Evolutionary conservation across 2,797 vertebrate species (phyloP).

Genomic region (Xenops minutus): DNA sequence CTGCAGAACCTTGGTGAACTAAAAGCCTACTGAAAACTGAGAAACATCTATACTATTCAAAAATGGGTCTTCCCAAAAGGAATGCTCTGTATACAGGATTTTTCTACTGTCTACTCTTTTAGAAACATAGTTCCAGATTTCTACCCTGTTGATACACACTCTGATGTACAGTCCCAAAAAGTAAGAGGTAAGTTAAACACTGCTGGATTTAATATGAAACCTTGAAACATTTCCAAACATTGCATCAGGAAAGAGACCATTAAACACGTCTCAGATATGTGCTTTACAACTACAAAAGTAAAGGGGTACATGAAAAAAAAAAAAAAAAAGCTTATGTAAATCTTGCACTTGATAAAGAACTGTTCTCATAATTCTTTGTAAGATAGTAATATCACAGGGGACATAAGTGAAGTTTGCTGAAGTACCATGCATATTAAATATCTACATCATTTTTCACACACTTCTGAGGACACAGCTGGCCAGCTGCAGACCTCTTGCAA

Average conservation of each 20-base stretch:
- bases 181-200: not conserved
- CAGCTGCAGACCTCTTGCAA: not conserved
- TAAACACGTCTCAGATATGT: not conserved
- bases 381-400: not conserved
- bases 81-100: not conserved
- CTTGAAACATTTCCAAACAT: not conserved
- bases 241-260: not conserved
- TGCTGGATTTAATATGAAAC: not conserved
- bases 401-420: not conserved
- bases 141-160: not conserved
- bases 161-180: not conserved
- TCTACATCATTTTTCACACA: not conserved
- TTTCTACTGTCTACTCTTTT: not conserved
- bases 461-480: not conserved
- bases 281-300: not conserved
- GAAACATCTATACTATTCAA: not conserved
- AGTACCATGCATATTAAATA: not conserved
- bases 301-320: not conserved
- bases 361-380: not conserved
- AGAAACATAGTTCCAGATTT: not conserved
- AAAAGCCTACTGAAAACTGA: not conserved
- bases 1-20: not conserved
- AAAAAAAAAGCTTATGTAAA: not conserved
- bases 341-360: not conserved
- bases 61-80: not conserved